These are phyloP conservation scores for Helicoverpa armigera DNA, from an alignment of 1,140 invertebrate genomes.

Conservation along the genomic window DNA sequence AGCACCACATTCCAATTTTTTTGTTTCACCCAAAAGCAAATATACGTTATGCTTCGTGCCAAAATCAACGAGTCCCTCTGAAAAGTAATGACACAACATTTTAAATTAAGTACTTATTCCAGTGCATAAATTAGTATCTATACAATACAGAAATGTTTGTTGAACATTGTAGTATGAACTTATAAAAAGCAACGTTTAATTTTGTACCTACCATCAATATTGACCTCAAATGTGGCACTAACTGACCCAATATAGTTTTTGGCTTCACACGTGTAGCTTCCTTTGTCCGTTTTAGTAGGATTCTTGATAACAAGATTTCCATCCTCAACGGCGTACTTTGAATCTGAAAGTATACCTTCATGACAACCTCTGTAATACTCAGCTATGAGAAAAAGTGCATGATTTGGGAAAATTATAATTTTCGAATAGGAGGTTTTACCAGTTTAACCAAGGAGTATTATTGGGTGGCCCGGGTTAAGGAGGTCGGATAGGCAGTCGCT, in stretches of 20 bases:
- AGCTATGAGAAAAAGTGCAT: no score
- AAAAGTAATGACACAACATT: neutral
- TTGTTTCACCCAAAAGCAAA: neutral
- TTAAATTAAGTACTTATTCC: no score
- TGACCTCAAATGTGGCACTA: neutral
- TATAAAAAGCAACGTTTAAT: no score
- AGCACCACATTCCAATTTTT: conserved; percentile 29
- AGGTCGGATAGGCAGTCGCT: no score
- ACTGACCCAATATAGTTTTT: conserved; percentile 27
- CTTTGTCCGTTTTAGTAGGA: neutral
- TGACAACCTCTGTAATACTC: no score
- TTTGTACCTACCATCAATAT: neutral
- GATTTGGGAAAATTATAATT: no score
- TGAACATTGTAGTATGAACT: no score
- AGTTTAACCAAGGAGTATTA: no score
- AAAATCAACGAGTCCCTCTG: neutral
- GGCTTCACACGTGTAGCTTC: conserved; percentile 37
- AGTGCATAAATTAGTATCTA: no score
- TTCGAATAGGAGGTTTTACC: no score
- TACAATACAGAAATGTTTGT: no score
- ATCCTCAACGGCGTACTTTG: conserved; percentile 35
- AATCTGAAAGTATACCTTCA: conserved; percentile 22
- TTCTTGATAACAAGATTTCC: conserved; percentile 32
- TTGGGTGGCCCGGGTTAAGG: no score
- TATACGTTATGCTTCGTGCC: conserved; percentile 20